Percentiles rank a stretch among this genome's conserved stretches.
These are phyloP conservation scores for Cheilosia scutellata DNA, from an alignment of 2,888 invertebrate species.

Conservation along the genomic window DNA sequence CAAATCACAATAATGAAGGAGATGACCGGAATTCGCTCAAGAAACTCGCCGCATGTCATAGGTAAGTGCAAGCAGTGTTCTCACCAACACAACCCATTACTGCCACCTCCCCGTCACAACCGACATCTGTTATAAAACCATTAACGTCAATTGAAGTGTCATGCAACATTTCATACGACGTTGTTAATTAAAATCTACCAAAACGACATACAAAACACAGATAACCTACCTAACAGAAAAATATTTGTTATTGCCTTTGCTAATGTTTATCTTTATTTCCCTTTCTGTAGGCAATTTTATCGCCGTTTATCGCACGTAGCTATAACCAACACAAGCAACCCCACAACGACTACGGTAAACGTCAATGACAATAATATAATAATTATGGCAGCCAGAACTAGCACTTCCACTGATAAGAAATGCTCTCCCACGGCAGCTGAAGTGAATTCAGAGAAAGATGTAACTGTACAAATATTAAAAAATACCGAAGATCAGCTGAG, in stretches of 20 bases:
- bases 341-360: constrained; percentile 5
- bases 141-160: constrained; percentile 63
- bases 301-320: constrained; percentile 56
- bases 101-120: neutral
- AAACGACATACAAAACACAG: constrained; percentile 8
- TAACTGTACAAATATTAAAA: constrained; percentile 28
- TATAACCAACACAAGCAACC: constrained; percentile 5
- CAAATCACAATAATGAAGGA: constrained; percentile 45
- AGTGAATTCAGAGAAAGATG: constrained; percentile 10
- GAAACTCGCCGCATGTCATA: constrained; percentile 52
- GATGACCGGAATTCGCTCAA: constrained; percentile 35
- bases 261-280: constrained; percentile 55
- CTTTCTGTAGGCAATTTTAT: constrained; percentile 59
- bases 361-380: constrained; percentile 48
- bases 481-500: constrained; percentile 47
- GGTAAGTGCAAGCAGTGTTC: constrained; percentile 24
- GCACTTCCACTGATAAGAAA: constrained; percentile 58
- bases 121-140: constrained; percentile 35
- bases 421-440: constrained; percentile 19
- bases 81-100: neutral
- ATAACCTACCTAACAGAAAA: neutral
- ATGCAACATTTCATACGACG: constrained; percentile 50
- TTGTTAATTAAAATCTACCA: constrained; percentile 39
- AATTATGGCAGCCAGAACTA: constrained; percentile 26
- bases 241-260: constrained; percentile 35